Evolutionary conservation across 53 echinoderm and acorn worm genomes (phyloP), one percentile per base, ranked within the genome.

Genomic region (Echinometra lucunter): DNA sequence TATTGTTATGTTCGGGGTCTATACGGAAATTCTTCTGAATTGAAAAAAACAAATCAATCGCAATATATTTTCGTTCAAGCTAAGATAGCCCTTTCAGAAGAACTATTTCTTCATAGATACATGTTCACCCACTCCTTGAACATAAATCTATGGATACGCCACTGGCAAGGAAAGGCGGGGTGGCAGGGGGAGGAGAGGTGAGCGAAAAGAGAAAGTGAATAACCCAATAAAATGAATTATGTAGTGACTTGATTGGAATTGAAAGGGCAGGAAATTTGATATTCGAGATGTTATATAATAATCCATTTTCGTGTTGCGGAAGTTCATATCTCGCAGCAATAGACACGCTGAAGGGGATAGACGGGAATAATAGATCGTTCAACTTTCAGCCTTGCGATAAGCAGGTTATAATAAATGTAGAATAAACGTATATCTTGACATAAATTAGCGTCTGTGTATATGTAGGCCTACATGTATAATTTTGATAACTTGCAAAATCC

Each of bases 211-310:
- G 17, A 44, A 23, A 42, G 25, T 44, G 4, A 81, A 81, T 44
- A 23, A 81, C 44, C 23, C 25, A 53, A 13, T 9, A 53, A 9
- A 13, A 53, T 53, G 53, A 53, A 53, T 53, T 6, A 81, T 81
- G 44, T 25, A 81, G 1, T 81, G 40, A 44, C 15, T 2, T 81
- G 25, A 81, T 81, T 81, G 44, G 40, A 42, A 81, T 42, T 81
- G 81, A 81, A 44, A 81, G 81, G 44, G 40, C 81, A 81, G 81
- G 81, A 81, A 81, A 81, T 81, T 81, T 35, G 8, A 81, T 42
- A 81, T 23, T 44, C 44, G 23, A 40, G 42, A 44, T 81, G 81
- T 81, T 81, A 81, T 81, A 19, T 81, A 81, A 81, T 44, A 81
- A 42, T 44, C 25, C 21, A 81, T 44, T 44, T 40, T 40, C 81